These are phyloP conservation scores for Microcebus tavaratra DNA, from an alignment of 2,113 vertebrate genomes.

Conservation along the genomic window DNA sequence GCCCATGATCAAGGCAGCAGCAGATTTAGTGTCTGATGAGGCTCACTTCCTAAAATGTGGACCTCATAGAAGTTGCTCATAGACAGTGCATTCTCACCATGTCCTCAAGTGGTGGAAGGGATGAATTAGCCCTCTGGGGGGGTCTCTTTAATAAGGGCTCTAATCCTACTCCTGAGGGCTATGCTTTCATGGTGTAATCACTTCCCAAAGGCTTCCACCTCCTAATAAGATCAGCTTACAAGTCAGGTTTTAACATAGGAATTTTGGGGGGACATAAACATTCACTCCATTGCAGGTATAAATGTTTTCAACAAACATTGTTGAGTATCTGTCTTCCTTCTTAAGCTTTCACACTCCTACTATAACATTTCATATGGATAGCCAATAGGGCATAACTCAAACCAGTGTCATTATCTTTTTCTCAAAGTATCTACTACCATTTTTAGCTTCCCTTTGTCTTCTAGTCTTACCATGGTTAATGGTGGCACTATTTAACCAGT, in stretches of 20 bases:
- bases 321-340: background rate
- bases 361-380: background rate
- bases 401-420: background rate
- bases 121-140: background rate
- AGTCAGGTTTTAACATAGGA: background rate
- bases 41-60: background rate
- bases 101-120: background rate
- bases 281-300: background rate
- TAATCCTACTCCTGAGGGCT: background rate
- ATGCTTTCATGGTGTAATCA: background rate
- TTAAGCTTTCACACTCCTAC: background rate
- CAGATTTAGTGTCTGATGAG: background rate
- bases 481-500: background rate
- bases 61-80: background rate
- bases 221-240: background rate
- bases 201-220: background rate
- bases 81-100: background rate
- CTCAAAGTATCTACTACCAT: background rate
- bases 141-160: background rate
- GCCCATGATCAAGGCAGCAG: background rate
- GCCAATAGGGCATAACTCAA: background rate
- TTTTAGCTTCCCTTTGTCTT: background rate
- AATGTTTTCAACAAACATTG: conserved; percentile 1
- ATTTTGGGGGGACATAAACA: background rate
- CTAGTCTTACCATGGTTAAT: background rate